phyloP scores from a whole-genome alignment of 1,140 invertebrate species.

The Trachymyrmex cornetzi region DNA sequence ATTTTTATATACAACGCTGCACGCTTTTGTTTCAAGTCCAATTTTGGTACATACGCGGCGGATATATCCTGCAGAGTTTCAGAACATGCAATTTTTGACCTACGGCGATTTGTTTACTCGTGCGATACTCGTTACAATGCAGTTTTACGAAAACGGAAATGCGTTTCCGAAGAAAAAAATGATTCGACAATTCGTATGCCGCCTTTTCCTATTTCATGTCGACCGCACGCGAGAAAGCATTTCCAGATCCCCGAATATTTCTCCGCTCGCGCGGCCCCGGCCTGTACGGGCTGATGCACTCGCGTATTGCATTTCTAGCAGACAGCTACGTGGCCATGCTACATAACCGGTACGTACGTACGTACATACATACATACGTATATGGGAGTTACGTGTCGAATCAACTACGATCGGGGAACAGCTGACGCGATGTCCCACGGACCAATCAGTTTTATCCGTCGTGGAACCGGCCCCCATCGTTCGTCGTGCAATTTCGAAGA shows the following conservation, averaged over 20 bases:
- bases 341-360: slow-evolving; percentile 43
- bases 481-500: slow-evolving; percentile 81
- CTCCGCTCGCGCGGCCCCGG: slow-evolving; percentile 12
- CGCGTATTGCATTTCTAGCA: slow-evolving; percentile 57
- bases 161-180: neutral
- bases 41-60: neutral
- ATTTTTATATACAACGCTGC: too few relatives aligned
- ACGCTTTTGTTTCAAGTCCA: neutral
- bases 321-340: slow-evolving; percentile 46
- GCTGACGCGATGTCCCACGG: slow-evolving; percentile 75
- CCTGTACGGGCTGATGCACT: slow-evolving; percentile 30
- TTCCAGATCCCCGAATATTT: slow-evolving; percentile 62
- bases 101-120: slow-evolving; percentile 9
- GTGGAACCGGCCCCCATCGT: slow-evolving; percentile 21
- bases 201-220: slow-evolving; percentile 34
- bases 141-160: slow-evolving; percentile 21
- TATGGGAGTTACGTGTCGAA: slow-evolving; percentile 69
- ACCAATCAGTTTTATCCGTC: slow-evolving; percentile 75
- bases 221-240: slow-evolving; percentile 46
- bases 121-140: neutral
- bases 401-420: slow-evolving; percentile 69
- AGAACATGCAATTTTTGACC: neutral
- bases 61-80: neutral
- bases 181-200: neutral
- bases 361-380: slow-evolving; percentile 47